phyloP scores from a whole-genome alignment of 2,113 vertebrate genomes.

The Eretmochelys imbricata region DNA sequence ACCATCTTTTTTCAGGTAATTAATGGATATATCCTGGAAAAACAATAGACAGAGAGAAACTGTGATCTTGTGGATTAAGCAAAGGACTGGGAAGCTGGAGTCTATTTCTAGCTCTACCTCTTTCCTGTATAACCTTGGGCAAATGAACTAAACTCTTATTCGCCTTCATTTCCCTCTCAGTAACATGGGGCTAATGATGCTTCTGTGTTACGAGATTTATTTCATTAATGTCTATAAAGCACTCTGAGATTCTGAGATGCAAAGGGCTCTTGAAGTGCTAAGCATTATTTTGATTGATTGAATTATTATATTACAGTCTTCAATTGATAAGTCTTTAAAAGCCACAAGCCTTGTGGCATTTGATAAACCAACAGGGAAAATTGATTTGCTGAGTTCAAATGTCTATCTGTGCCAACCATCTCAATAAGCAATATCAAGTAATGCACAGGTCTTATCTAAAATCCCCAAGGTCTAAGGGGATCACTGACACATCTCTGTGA shows the following conservation, averaged over 20 bases:
- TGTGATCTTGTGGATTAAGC: neutral
- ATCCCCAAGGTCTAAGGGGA: neutral
- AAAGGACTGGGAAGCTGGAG: rapidly evolving
- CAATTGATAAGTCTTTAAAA: too few species aligned
- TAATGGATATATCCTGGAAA: neutral
- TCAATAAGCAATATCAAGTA: neutral
- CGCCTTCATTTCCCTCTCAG: neutral
- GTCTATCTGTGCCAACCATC: neutral
- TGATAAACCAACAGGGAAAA: neutral
- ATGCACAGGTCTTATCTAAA: rapidly evolving
- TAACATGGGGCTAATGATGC: neutral
- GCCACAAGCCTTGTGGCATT: neutral
- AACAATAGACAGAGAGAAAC: neutral
- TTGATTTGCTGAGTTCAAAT: neutral
- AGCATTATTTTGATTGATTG: neutral
- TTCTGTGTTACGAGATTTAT: neutral
- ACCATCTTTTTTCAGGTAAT: neutral
- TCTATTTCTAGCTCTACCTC: rapidly evolving
- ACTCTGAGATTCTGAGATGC: neutral
- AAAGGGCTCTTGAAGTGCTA: neutral
- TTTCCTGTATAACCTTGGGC: neutral
- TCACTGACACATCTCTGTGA: neutral
- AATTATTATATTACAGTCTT: neutral
- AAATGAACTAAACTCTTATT: neutral
- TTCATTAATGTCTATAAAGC: neutral